Percentiles rank a stretch among this genome's conserved stretches.
These are phyloP conservation scores for Lontra canadensis DNA, from an alignment of 2,113 vertebrate genomes.

Conservation along the genomic window DNA sequence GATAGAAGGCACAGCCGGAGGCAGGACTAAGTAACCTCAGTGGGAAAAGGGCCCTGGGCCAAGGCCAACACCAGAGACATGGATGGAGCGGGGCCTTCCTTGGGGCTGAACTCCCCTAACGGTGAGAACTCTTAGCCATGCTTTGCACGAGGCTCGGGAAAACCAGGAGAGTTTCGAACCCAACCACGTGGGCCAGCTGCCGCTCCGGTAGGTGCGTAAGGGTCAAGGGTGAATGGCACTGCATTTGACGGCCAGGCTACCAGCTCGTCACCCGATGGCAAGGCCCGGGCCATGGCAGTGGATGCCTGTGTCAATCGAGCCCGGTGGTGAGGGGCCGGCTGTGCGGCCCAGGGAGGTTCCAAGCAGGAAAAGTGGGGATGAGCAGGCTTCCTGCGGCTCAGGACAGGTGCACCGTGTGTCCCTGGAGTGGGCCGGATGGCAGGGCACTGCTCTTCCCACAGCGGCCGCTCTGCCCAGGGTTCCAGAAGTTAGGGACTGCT, in stretches of 20 bases:
- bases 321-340: background rate
- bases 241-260: rapidly evolving
- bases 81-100: rapidly evolving
- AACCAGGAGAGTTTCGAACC: background rate
- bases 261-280: rapidly evolving
- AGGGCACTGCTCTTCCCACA: background rate
- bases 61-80: background rate
- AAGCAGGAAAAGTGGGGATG: background rate
- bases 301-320: background rate
- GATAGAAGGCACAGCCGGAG: background rate
- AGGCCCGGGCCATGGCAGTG: rapidly evolving
- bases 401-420: rapidly evolving
- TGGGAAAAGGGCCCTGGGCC: background rate
- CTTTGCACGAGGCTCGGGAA: background rate
- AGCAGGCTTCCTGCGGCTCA: rapidly evolving
- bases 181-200: rapidly evolving
- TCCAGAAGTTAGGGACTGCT: background rate
- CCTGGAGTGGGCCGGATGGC: background rate
- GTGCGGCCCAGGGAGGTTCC: background rate
- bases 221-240: rapidly evolving
- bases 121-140: rapidly evolving
- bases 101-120: background rate
- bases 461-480: background rate
- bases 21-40: background rate
- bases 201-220: rapidly evolving